Evolutionary conservation across 2,797 vertebrate genomes (phyloP), one percentile per base, ranked within the genome.

Genomic region (Gymnothorax reevesii): DNA sequence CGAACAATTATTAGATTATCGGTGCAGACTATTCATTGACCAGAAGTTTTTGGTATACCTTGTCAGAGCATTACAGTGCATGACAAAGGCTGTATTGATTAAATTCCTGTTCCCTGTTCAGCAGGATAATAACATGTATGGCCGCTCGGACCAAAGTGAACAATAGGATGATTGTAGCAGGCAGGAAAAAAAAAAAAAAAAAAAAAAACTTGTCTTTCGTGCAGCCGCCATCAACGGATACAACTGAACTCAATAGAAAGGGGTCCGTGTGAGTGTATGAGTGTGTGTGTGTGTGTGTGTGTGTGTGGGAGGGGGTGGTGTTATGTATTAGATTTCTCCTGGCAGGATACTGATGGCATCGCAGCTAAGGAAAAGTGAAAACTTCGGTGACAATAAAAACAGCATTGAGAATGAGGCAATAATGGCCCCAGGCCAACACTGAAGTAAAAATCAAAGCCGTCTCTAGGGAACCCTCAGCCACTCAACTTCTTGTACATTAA

Each of bases 1-100:
- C 83, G 52, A 49, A 1, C 7, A 86, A 88, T 93, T 86, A 86
- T 87, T 87, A 90, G 87, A 88, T 91, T 84, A 84, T 88, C 88
- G 83, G 5, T 7, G 84, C 88, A 79, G 88, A 17, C 83, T 88
- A 84, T 86, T 89, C 88, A 91, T 57, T 89, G 85, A 62, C 87
- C 7, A 88, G 57, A 52, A 86, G 52, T 89, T 87, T 88, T 57
- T 85, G 73, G 84, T 84, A 20, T 49, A 75, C 42, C 13, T 82
- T 25, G 82, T 90, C 79, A 57, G 2, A 20, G 85, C 90, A 90
- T 71, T 2, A 80, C 75, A 86, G 49, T 59, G 33, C 88, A 90
- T 92, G 89, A 90, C 87, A 92, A 92, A 86, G 82, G 88, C 87
- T 9, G 0, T 85, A 91, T 86, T 86, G 90, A 93, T 91, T 84